Conservation (phyloP, 2,888 invertebrate species). For the Acleris emargana region DNA sequence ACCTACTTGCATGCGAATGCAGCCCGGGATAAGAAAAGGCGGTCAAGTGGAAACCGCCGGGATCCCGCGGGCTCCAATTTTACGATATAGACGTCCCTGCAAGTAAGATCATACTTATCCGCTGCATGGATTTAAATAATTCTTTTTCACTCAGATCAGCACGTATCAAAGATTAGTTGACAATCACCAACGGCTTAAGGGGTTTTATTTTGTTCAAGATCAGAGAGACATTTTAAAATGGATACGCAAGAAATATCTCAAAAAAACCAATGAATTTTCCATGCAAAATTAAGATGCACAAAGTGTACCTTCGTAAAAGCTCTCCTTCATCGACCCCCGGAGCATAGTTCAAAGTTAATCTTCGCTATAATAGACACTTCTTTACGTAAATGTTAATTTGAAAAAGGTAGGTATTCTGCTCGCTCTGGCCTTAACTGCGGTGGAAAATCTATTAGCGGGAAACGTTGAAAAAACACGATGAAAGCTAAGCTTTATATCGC, state of each 20-base stretch:
- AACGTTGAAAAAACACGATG: slow-evolving; percentile 50
- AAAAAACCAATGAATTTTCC: not conserved
- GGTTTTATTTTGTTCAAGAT: too few relatives aligned
- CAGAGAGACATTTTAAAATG: not conserved
- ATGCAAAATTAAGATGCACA: slow-evolving; percentile 22
- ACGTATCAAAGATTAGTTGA: not conserved
- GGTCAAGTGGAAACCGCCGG: slow-evolving; percentile 26
- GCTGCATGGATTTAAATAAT: slow-evolving; percentile 12
- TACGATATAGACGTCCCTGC: slow-evolving; percentile 26
- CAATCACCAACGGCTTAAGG: too few relatives aligned
- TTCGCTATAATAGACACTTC: slow-evolving; percentile 63
- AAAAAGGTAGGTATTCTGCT: slow-evolving; percentile 52
- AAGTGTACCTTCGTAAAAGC: slow-evolving; percentile 40
- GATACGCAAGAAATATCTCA: slow-evolving; percentile 3
- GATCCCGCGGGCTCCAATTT: slow-evolving; percentile 22
- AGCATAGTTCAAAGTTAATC: slow-evolving; percentile 57
- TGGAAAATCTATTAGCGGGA: slow-evolving; percentile 63
- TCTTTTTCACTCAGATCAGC: not conserved
- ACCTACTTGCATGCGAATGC: slow-evolving; percentile 33
- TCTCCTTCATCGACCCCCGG: slow-evolving; percentile 47
- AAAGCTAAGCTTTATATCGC: slow-evolving; percentile 40
- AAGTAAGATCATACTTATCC: slow-evolving; percentile 4
- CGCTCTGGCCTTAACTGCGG: slow-evolving; percentile 52
- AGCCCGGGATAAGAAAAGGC: slow-evolving; percentile 28
- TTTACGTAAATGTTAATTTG: slow-evolving; percentile 67